Conservation (phyloP, 2,113 vertebrate genomes). For the Scomber japonicus region DNA sequence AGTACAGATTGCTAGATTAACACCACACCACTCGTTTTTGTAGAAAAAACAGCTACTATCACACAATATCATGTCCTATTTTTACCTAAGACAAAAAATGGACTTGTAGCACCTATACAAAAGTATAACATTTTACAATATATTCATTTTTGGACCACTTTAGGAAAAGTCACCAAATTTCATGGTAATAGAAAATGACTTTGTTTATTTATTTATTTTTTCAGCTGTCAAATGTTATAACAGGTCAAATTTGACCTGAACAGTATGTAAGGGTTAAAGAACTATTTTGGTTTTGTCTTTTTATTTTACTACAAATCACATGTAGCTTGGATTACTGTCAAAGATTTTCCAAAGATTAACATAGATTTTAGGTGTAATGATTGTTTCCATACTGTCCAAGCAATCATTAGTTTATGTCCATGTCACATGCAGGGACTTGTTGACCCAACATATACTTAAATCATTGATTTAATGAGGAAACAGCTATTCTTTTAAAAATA, state of each 20-base stretch:
- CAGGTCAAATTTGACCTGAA: too few species aligned
- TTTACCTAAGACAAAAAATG: too few species aligned
- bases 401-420: not conserved
- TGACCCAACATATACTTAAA: not conserved
- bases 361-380: not conserved
- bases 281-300: not conserved
- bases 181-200: too few species aligned
- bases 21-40: too few species aligned
- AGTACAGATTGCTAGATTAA: slow-evolving; percentile 46
- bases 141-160: too few species aligned
- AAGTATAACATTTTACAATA: too few species aligned
- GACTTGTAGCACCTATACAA: too few species aligned
- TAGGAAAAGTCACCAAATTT: too few species aligned
- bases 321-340: slow-evolving; percentile 9
- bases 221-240: too few species aligned
- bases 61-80: too few species aligned
- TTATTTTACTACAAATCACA: not conserved
- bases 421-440: not conserved
- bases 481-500: not conserved
- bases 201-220: too few species aligned
- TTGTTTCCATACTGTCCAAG: not conserved
- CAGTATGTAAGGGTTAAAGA: not conserved
- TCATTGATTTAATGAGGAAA: not conserved
- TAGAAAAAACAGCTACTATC: too few species aligned
- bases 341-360: not conserved